Percentiles rank a stretch among this genome's conserved stretches.
Conservation (phyloP, 1,140 invertebrate genomes). For the Homalodisca vitripennis region DNA sequence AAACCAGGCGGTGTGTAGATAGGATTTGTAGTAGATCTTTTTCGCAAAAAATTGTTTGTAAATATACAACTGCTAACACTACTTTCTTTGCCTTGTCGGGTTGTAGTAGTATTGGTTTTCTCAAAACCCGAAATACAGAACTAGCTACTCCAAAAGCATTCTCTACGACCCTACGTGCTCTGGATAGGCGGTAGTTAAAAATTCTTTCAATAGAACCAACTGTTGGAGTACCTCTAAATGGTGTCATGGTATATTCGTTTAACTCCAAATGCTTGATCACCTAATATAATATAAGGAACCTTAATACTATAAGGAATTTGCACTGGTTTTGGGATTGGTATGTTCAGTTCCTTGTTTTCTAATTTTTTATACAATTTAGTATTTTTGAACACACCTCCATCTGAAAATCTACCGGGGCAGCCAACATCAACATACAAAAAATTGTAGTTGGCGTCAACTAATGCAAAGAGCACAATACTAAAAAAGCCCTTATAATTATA, state of each 20-base stretch:
- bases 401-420: constrained; percentile 45
- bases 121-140: constrained; percentile 18
- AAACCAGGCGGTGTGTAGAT: not conserved
- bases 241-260: constrained; percentile 45
- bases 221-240: constrained; percentile 39
- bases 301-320: constrained; percentile 35
- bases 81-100: not conserved
- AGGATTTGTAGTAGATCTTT: not conserved
- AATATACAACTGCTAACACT: not conserved
- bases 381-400: constrained; percentile 39
- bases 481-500: constrained; percentile 23
- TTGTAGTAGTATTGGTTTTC: constrained; percentile 20
- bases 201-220: constrained; percentile 38
- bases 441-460: constrained; percentile 20
- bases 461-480: constrained; percentile 26
- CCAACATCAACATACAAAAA: constrained; percentile 24
- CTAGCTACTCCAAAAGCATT: constrained; percentile 46
- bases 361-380: constrained; percentile 39
- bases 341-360: constrained; percentile 35
- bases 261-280: constrained; percentile 49
- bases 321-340: constrained; percentile 40
- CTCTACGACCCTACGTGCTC: constrained; percentile 45
- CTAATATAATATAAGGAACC: constrained; percentile 45
- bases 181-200: constrained; percentile 45
- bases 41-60: not conserved